Percentiles rank a stretch among this genome's conserved stretches.
phyloP scores from a whole-genome alignment of 2,888 invertebrate species.

The Agrenia bidenticulata region DNA sequence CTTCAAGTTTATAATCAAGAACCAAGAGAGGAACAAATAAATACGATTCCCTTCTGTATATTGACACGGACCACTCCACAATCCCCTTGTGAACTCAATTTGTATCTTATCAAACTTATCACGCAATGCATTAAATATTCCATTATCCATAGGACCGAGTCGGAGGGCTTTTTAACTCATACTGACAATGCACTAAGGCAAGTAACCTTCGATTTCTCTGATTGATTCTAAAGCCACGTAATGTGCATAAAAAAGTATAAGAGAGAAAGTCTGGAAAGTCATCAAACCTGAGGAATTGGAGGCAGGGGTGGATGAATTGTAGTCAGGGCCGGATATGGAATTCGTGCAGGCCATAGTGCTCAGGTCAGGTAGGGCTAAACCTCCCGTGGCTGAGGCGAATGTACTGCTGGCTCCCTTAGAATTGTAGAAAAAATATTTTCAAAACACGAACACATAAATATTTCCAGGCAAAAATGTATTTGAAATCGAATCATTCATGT shows the following conservation, averaged over 20 bases:
- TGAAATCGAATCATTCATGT: no score
- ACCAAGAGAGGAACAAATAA: neutral
- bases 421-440: neutral
- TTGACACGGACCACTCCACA: no score
- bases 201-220: no score
- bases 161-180: no score
- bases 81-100: neutral
- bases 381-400: constrained; percentile 42
- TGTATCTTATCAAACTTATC: neutral
- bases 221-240: no score
- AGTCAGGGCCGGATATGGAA: constrained; percentile 47
- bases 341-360: constrained; percentile 47
- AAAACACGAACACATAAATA: no score
- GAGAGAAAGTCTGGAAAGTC: neutral
- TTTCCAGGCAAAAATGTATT: no score
- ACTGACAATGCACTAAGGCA: no score
- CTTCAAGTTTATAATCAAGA: constrained; percentile 24
- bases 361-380: constrained; percentile 46
- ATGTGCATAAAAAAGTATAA: no score
- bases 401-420: constrained; percentile 44
- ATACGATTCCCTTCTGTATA: neutral
- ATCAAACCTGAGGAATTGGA: constrained; percentile 51
- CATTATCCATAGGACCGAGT: neutral
- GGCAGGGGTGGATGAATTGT: constrained; percentile 48
- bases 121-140: constrained; percentile 15